Base-by-base conservation (phyloP, 2,888 invertebrate genomes). In the Thera britannica region DNA sequence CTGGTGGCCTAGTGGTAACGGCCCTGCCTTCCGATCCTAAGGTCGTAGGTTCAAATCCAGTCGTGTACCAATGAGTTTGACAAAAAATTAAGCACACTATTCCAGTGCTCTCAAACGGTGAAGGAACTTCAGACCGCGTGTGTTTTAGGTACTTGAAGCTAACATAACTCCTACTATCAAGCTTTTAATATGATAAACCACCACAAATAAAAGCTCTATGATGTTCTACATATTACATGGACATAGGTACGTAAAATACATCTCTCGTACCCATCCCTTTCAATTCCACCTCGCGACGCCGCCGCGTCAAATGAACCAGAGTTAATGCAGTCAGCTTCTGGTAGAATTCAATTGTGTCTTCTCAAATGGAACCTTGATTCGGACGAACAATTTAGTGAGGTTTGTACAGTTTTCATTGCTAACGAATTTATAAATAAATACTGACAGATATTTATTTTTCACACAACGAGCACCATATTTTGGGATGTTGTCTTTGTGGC, bases 211-310 rank as follows among this genome's bases (percentile, higher is more conserved):
- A 5, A 2, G 0, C 9, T 46, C 9, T 9, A 7, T 52, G 52
- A 34, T 34, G 9, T 34, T 34, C 34, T 52, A 9, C 5, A 12
- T 52, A 52, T 52, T 52, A 52, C 52, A 3, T 52, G 34, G 8
- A 52, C 49, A n/a, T 2, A 48, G 36, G 12, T 49, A 49, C 49
- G n/a, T 35, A 34, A 59, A 59, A 38, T 8, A 38, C 51, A 41
- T 38, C 41, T 34, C 49, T 51, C 51, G 12, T 8, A 38, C 38
- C 52, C 38, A 52, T 41, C 60, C 51, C 51, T 77, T 76, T 74
- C 79, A 75, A 79, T 76, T 75, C 73, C 63, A 52, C 56, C 66
- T 71, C 69, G 72, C 65, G 54, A 63, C 72, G 23, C 23, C 67
- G 60, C 51, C 71, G 68, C 68, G 34, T 9, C 70, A 75, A 77